Evolutionary conservation across 2,797 vertebrate species (phyloP), one percentile per base, ranked within the genome.

Genomic region (Amblyopsis hoosieri): DNA sequence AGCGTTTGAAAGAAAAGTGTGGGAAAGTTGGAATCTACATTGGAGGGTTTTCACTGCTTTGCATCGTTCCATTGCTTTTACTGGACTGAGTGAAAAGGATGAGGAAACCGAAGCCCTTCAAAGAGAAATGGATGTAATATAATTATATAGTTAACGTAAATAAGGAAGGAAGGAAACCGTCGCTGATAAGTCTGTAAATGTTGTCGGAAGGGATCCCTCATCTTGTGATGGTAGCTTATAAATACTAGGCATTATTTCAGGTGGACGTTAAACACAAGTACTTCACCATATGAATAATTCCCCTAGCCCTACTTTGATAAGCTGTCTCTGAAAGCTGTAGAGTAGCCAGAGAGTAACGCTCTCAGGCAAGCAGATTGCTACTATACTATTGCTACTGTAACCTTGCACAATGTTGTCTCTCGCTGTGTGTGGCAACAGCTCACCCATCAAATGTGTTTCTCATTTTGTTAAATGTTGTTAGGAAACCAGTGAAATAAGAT

Each of bases 1-100:
- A 74, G 70, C 80, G 66, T 88, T 81, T 81, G 81, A 86, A 87
- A 81, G 69, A 45, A 66, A 54, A 73, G 62, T 73, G 71, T 84
- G 79, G 42, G 85, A 88, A 85, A 78, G 77, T 71, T 59, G 57
- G 63, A 66, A 53, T 72, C 64, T 58, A 75, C 77, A 71, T 78
- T 76, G 67, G 65, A 57, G 67, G 79, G 69, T 77, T 75, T 78
- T 48, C 69, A 60, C 79, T 7, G 59, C 74, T 83, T 85, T 82
- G 64, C 66, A 71, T 82, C 74, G 85, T 83, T 78, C 76, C 65
- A 57, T 10, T 54, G 75, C 64, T 75, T 87, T 83, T 69, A 76
- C 66, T 71, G 67, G 61, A 71, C 54, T 65, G 78, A 81, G 63
- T 64, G 48, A 76, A 68, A 72, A 67, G 57, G 37, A 23, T 67